Evolutionary conservation across 2,797 vertebrate species (phyloP).

Genomic region (Balearica regulorum): DNA sequence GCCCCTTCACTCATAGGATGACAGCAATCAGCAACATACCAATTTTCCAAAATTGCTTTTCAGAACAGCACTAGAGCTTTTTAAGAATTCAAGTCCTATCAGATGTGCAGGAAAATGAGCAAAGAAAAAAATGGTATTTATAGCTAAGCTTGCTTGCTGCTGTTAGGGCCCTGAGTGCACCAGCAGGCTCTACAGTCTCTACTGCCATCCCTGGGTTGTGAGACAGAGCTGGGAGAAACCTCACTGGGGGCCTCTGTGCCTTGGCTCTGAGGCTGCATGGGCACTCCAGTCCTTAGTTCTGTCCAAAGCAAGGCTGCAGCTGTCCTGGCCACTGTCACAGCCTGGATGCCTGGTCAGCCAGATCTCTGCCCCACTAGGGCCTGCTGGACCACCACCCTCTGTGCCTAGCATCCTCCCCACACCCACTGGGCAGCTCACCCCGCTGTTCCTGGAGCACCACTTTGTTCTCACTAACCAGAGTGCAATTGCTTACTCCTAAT

Average conservation of each 20-base stretch:
- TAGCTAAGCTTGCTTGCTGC: neutral
- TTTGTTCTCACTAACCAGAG: neutral
- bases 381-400: neutral
- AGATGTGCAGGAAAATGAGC: neutral
- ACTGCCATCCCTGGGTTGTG: neutral
- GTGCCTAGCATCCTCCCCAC: neutral
- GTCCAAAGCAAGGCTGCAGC: neutral
- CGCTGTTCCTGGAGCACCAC: neutral
- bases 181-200: neutral
- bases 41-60: neutral
- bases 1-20: neutral
- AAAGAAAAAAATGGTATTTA: neutral
- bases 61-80: neutral
- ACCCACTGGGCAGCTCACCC: neutral
- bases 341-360: neutral
- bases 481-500: neutral
- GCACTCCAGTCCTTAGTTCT: neutral
- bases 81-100: neutral
- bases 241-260: neutral
- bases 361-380: neutral
- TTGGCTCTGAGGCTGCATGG: neutral
- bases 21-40: conserved; percentile 28
- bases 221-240: neutral
- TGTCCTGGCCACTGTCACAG: neutral
- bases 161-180: neutral